Base-by-base conservation (phyloP, 2,888 invertebrate genomes). In the Mimachlamys varia region DNA sequence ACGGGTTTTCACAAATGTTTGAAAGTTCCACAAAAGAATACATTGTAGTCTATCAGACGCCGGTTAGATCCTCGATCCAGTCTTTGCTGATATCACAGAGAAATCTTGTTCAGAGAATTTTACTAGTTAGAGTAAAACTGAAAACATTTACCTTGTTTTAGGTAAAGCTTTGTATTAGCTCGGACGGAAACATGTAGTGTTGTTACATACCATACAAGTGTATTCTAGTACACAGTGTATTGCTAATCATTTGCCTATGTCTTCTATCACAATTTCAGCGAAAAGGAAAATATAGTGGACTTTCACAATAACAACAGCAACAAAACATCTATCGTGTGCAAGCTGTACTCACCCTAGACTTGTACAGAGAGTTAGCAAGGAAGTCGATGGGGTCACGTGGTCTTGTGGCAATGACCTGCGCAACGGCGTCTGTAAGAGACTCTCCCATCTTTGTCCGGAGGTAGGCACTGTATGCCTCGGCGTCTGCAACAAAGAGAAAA, bases 351-450 rank as follows among this genome's bases (percentile, higher is more conserved):
- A 92, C 91, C 89, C 90, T 89, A 12, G 88, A 55, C n/a, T 87
- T 88, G 49, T 90, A 88, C 13, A 93, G 89, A 50, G 55, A 88
- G 17, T 58, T 89, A 27, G 92, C 91, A 17, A 93, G 89, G 90
- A 89, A 92, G 17, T 92, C 91, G 38, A 93, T 93, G 15, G 93
- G 92, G 88, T 93, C 92, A 49, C 50, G 44, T 17, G 92, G 93
- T 58, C 92, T 58, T 37, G 33, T 87, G 12, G 90, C 89, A 49
- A 89, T 88, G 17, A 93, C 91, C 50, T 92, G 90, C 15, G 92
- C 87, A 2, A 93, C 62, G 88, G 91, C 92, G 22, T 37, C 55
- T 33, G 92, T 88, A n/a, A 93, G 53, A 7, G 89, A 44, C 17
- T 91, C 91, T 13, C 90, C 90, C 44, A 92, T 76, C 53, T 92